Evolutionary conservation across 2,888 invertebrate species (phyloP), one percentile per base, ranked within the genome.

Genomic region (Caenorhabditis plicata): DNA sequence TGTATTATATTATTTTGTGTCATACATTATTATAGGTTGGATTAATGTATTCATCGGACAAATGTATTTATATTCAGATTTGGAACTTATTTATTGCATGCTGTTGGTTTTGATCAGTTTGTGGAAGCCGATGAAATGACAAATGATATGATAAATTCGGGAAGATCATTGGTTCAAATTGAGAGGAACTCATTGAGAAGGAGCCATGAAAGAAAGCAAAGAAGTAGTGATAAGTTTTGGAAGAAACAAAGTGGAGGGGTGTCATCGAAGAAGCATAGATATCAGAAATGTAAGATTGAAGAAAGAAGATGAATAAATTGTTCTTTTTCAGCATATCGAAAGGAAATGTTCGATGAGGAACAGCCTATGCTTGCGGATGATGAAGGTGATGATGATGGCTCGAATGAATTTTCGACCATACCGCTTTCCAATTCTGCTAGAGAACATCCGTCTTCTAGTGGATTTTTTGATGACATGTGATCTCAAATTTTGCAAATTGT

Each of bases 91-190:
- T 84, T 93, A 50, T 85, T 98, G 29, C 91, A 92, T 48, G 86
- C 90, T 64, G 86, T 98, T 67, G 98, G 94, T 29, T 92, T 94
- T 82, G 94, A 96, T 82, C 96, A 98, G 85, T 98, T 96, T 82
- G 87, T 96, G 36, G 92, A 73, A 31, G 72, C 77, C n/a, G 80
- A 94, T 81, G 89, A 90, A 62, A 88, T 96, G 76, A 93, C 94
- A 22, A 62, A 67, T 48, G 67, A 68, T 46, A 67, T 67, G 56
- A 64, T 71, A 20, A 56, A 64, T 26, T 64, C 67, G 9, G 71
- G 71, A 39, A 54, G 62, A 49, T 63, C 69, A 7, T 36, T 71
- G 9, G 69, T 71, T 17, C 68, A 68, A 51, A 54, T 71, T 26
- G 71, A 71, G 36, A 46, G 68, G 27, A 69, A 67, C 29, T 58